Base-by-base conservation (phyloP, 2,888 invertebrate genomes). In the Mythimna loreyi region DNA sequence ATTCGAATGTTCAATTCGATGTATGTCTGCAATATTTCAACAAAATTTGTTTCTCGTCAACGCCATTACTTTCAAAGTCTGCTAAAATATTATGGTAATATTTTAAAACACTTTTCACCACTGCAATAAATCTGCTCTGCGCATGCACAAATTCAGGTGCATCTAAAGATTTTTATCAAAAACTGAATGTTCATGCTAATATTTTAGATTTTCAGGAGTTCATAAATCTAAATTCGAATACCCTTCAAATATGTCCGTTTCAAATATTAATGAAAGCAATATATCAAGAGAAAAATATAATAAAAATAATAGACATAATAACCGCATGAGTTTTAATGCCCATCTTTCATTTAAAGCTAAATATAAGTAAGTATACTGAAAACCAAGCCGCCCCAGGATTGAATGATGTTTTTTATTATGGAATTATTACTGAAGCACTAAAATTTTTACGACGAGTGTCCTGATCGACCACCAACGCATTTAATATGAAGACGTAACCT, bases 381-480 rank as follows among this genome's bases (percentile, higher is more conserved):
- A 85, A 82, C 84, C 84, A 81, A 80, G 82, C 76, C 80, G 70
- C 69, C 78, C 81, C 84, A 85, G 87, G 84, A 87, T 86, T 88
- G 86, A 87, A 86, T 85, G 86, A 86, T 87, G 87, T 84, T 85
- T 87, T 85, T 88, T 89, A 87, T 86, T 85, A 86, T 81, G 79
- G 83, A 83, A 88, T 88, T 88, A 88, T 86, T 88, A 86, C 85
- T 70, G 81, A 81, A 83, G 88, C 87, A 85, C 86, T 90, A 83
- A 90, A 89, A 89, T 62, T 86, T 90, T 90, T 87, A 90, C 83
- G 87, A 83, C 71, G 79, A 77, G 77, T 78, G 78, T 78, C 67
- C 72, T 77, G 82, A 80, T 81, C 85, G 86, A 88, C 89, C 89
- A 88, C 89, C 87, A 79, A 80, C 80, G 87, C 57, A 70, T 82